Base-by-base conservation (phyloP, 1,140 invertebrate species). In the Drosophila seguyi region DNA sequence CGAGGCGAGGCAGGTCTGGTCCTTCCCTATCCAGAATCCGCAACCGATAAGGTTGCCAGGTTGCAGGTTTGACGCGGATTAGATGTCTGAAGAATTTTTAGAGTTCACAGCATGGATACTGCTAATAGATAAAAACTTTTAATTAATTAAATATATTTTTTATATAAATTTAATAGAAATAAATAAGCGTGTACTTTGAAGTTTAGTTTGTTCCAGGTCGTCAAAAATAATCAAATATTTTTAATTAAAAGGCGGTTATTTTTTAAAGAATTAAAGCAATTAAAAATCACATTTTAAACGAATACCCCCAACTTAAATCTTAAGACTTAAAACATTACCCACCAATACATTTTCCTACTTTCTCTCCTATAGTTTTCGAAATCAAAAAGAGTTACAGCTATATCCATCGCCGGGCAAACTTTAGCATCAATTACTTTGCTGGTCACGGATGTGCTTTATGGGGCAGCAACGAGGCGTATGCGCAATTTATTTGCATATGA, bases 401-500 rank as follows among this genome's bases (percentile, higher is more conserved):
- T n/a, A 34, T 61, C 16, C 22, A 34, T 14, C 4, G 42, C 8
- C 13, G 36, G 22, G 34, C 13, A 68, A 73, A 53, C 47, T 60
- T 74, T 22, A 55, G 47, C 47, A 67, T 44, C 67, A 60, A 55
- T 55, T 60, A 47, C 50, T 39, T 16, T 59, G 66, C 48, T 81
- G 67, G 45, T 48, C 47, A 58, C 57, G 41, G 44, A 29, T 78
- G 61, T 38, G 62, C 62, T 57, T 80, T 75, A 58, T 81, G 67
- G 45, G 58, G 58, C 65, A 53, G 48, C 75, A 68, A 65, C 79
- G 71, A 44, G 75, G 61, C 79, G 83, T 86, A 81, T 86, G 59
- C 75, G 83, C 79, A 87, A 86, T 86, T 86, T 86, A 86, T 86
- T 87, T 86, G 83, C 79, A 87, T 82, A 69, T 65, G 71, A 82